phyloP scores from a whole-genome alignment of 2,797 vertebrate genomes.

The Amniataba percoides region DNA sequence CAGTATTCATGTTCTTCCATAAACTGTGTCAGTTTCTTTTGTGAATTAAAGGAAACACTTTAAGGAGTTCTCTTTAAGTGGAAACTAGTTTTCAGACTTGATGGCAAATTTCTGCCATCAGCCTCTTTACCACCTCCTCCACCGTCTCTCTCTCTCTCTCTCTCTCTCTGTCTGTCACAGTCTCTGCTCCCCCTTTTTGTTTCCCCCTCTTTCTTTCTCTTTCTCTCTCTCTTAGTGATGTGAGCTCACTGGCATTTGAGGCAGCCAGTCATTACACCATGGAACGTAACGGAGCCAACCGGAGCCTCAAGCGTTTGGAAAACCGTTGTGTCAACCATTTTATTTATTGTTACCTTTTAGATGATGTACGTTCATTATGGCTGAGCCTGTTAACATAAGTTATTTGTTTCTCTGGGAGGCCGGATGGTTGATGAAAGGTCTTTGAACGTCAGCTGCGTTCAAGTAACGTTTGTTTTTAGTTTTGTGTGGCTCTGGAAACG shows the following conservation, averaged over 20 bases:
- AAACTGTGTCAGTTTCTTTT: background rate
- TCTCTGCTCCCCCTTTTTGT: constrained; percentile 34
- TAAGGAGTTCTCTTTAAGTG: too few species aligned
- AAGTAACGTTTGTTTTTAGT: constrained; percentile 1
- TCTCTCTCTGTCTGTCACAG: constrained; percentile 27
- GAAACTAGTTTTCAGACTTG: constrained; percentile 3
- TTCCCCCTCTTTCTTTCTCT: constrained; percentile 24
- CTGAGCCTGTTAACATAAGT: constrained; percentile 36
- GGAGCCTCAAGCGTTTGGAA: constrained; percentile 60
- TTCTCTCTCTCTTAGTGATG: constrained; percentile 64
- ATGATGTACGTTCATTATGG: constrained; percentile 36
- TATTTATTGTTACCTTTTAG: constrained; percentile 63
- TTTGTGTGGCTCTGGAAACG: constrained; percentile 55
- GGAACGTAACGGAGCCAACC: constrained; percentile 76
- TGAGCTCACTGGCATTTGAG: constrained; percentile 82
- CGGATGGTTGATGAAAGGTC: constrained; percentile 35
- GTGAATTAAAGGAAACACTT: background rate
- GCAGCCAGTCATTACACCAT: constrained; percentile 84
- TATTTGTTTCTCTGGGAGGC: constrained; percentile 22
- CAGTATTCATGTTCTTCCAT: background rate
- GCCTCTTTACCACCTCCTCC: constrained; percentile 25
- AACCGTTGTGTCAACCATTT: constrained; percentile 55
- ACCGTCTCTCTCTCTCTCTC: constrained; percentile 27
- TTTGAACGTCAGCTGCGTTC: constrained; percentile 4
- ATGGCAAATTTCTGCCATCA: constrained; percentile 16